These are phyloP conservation scores for Symphodus melops DNA, from an alignment of 2,113 vertebrate species.

Conservation along the genomic window DNA sequence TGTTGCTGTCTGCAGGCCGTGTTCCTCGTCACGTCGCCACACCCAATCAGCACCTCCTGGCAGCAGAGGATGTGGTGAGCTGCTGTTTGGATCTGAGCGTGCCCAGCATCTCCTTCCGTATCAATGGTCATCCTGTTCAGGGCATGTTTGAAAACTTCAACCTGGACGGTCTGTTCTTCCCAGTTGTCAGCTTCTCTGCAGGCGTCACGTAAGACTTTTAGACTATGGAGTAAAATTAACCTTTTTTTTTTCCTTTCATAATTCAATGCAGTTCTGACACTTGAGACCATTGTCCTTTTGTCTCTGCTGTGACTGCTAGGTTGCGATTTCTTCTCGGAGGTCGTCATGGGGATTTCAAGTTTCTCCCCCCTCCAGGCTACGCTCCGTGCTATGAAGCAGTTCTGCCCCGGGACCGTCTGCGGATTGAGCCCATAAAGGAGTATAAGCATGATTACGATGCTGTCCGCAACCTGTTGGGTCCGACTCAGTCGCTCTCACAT, in stretches of 20 bases:
- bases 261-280: background rate
- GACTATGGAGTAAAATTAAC: background rate
- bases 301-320: conserved; percentile 61
- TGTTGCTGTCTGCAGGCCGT: conserved; percentile 80
- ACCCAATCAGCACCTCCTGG: conserved; percentile 86
- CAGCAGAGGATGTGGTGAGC: conserved; percentile 90
- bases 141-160: conserved; percentile 96
- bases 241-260: background rate
- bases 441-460: conserved; percentile 88
- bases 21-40: conserved; percentile 86
- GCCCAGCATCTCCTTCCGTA: conserved; percentile 93
- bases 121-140: conserved; percentile 93
- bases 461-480: conserved; percentile 89
- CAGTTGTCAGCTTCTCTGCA: conserved; percentile 91
- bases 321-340: conserved; percentile 92
- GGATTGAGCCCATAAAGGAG: conserved; percentile 92
- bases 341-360: conserved; percentile 93
- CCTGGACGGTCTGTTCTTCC: conserved; percentile 92
- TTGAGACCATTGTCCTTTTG: background rate
- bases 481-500: conserved; percentile 90
- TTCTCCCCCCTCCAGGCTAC: conserved; percentile 92
- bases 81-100: conserved; percentile 93
- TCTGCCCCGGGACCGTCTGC: conserved; percentile 88
- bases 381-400: conserved; percentile 91
- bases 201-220: conserved; percentile 85